Base-by-base conservation (phyloP, 1,140 invertebrate genomes). In the Drosophila eugracilis region DNA sequence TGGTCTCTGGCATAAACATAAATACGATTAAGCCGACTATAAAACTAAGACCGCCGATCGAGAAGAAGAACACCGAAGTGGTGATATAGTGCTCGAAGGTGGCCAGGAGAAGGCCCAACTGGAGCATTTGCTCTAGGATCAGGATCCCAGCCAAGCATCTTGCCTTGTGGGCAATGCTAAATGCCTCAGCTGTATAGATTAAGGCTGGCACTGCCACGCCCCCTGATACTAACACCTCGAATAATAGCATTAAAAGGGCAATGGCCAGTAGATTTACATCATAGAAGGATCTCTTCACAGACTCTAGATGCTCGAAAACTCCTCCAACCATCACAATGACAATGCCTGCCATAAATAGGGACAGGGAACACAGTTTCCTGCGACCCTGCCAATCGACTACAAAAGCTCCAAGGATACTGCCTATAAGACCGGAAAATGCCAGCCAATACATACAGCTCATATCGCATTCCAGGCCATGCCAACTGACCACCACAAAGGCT, bases 401-500 rank as follows among this genome's bases (percentile, higher is more conserved):
- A 5, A 90, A 42, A 3, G 80, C 78, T 1, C 89, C 89, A 0
- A 28, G 21, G 10, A 78, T 4, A 32, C 89, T 90, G 65, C 89
- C 89, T 0, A 75, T 21, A 6, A 90, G 48, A 7, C 89, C 89
- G 0, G 75, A 73, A 41, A 89, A 76, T 9, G 80, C 73, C 65
- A 90, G 60, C 59, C 78, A 80, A 30, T 90, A 90, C 7, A 90
- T 65, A 22, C 89, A 90, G 44, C 86, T 90, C 72, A 80, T 90
- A 36, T 85, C 78, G 44, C 89, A 90, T 34, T 86, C 70, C 12
- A 90, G 67, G 4, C 89, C 89, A 34, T 79, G 67, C 78, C 81
- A 79, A 50, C 89, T 90, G 50, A 89, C 75, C 26, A 74, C 66
- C 12, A 90, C 50, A 30, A 89, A 90, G 3, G 85, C 81, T 0